Evolutionary conservation across 2,113 vertebrate species (phyloP), one percentile per base, ranked within the genome.

Genomic region (Sterrhoptilus dennistouni): DNA sequence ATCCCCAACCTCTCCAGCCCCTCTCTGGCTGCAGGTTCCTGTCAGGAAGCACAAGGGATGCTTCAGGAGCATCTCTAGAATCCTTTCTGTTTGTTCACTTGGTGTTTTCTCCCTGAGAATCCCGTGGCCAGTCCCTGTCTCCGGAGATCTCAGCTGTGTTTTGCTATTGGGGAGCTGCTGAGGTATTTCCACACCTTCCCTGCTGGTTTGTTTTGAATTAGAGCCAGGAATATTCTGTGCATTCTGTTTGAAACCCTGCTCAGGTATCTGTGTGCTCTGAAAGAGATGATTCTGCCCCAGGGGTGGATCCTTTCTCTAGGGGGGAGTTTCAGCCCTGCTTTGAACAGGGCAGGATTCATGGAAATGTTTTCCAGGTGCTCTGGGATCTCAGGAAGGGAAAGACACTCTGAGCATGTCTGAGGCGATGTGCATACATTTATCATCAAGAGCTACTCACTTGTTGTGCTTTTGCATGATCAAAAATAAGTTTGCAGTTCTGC

Each of bases 151-250:
- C 7, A 3, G 53, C 27, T 29, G 8, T 11, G 28, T 69, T 92
- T 69, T 53, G 49, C 49, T 27, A 27, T 50, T 24, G 14, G 49
- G 49, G 56, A 59, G 57, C 74, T 9, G 38, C 29, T 49, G 65
- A 75, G 54, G 28, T 70, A 9, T 66, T 78, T 74, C 45, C 54
- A 44, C 29, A 23, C 71, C 54, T 88, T 86, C 75, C 84, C 84
- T 71, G 52, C 70, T 91, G 28, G 1, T 94, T 84, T 82, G 8
- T 70, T 78, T 78, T 47, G 78, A 72, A 14, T 87, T 79, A 72
- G 71, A 80, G 53, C 20, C 82, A 80, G 71, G 85, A 64, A 53
- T 44, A 12, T 36, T 69, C 63, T 52, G 22, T 66, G 33, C 23
- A 3, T 50, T 71, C 56, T 29, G 17, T 56, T 71, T 27, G 53